phyloP scores from a whole-genome alignment of 2,113 vertebrate species.

The Genyomyrus donnyi region DNA sequence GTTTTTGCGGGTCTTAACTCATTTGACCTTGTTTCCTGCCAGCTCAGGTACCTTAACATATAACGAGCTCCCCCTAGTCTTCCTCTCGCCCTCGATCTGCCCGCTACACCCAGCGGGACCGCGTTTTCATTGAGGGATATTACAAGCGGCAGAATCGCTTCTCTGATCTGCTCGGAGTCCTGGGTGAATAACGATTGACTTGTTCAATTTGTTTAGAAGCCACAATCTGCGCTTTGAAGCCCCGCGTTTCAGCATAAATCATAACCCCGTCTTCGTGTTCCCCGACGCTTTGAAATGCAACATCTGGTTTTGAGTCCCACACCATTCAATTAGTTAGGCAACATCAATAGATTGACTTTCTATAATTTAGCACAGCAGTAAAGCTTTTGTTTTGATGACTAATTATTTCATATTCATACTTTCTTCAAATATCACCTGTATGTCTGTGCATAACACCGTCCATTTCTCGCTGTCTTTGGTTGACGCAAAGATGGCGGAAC shows the following conservation, averaged over 20 bases:
- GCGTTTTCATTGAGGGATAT: slow-evolving; percentile 65
- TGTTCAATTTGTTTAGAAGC: slow-evolving; percentile 77
- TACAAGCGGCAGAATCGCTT: slow-evolving; percentile 61
- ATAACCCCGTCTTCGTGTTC: slow-evolving; percentile 65
- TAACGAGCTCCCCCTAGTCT: slow-evolving; percentile 43
- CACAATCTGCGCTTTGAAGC: slow-evolving; percentile 68
- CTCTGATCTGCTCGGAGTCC: slow-evolving; percentile 69
- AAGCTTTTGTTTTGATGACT: slow-evolving; percentile 46
- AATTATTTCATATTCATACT: slow-evolving; percentile 4
- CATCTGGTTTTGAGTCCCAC: slow-evolving; percentile 69
- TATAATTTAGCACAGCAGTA: slow-evolving; percentile 61
- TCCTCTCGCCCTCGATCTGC: slow-evolving; percentile 49
- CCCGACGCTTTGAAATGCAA: slow-evolving; percentile 71
- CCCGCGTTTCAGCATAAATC: slow-evolving; percentile 74
- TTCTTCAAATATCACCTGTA: slow-evolving; percentile 1
- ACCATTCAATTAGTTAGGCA: slow-evolving; percentile 68
- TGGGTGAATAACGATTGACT: slow-evolving; percentile 74
- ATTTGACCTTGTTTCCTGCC: slow-evolving; percentile 1
- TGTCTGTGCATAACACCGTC: not conserved
- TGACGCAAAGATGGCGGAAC: slow-evolving; percentile 54
- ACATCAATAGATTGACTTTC: slow-evolving; percentile 68
- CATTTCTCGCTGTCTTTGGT: slow-evolving; percentile 39
- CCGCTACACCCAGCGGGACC: slow-evolving; percentile 54
- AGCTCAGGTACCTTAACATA: slow-evolving; percentile 65
- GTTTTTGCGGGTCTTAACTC: not conserved